Percentiles rank a stretch among this genome's conserved stretches.
phyloP scores from a whole-genome alignment of 2,113 vertebrate species.

The Pterocles burchelli region DNA sequence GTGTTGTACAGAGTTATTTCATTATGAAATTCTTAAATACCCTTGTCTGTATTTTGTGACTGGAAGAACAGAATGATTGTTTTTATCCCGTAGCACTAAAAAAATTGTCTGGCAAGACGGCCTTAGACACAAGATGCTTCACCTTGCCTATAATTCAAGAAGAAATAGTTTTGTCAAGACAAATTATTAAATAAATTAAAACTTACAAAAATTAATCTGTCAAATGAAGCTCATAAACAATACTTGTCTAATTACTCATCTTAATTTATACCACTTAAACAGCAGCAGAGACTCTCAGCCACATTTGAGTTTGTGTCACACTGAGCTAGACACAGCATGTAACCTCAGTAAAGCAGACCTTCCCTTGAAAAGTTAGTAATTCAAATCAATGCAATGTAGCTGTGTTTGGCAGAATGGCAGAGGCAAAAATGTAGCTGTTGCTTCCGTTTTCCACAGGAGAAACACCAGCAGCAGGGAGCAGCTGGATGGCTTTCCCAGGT shows the following conservation, averaged over 20 bases:
- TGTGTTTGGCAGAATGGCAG: background rate
- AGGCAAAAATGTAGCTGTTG: background rate
- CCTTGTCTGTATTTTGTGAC: background rate
- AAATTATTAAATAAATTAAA: slow-evolving; percentile 27
- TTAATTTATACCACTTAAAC: background rate
- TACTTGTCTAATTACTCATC: background rate
- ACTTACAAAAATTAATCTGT: background rate
- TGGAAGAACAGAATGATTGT: background rate
- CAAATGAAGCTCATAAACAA: background rate
- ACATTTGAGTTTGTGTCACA: background rate
- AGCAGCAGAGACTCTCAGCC: background rate
- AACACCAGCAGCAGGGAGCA: background rate
- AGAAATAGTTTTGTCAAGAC: background rate
- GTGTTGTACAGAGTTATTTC: background rate
- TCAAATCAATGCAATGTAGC: background rate
- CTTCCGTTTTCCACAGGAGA: background rate
- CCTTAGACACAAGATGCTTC: background rate
- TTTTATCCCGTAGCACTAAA: background rate
- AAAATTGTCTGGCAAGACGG: background rate
- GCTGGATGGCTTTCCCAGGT: background rate
- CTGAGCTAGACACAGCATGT: background rate
- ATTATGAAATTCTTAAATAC: background rate
- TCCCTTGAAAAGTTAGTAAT: background rate
- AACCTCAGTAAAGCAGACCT: background rate
- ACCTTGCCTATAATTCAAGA: background rate